These are phyloP conservation scores for Labrus mixtus DNA, from an alignment of 2,113 vertebrate genomes.

Conservation along the genomic window DNA sequence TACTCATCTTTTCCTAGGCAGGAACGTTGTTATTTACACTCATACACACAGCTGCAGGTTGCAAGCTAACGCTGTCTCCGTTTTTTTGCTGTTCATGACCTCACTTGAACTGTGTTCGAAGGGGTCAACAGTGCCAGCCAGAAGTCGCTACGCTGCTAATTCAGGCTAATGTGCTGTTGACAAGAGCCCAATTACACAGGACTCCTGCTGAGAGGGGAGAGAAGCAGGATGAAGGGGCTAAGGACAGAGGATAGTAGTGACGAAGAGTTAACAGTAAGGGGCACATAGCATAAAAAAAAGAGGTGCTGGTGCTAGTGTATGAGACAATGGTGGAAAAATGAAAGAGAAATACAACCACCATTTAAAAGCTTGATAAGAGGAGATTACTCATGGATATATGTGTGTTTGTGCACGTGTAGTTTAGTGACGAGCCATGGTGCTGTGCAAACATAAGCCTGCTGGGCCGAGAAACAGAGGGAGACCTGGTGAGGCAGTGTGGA, in stretches of 20 bases:
- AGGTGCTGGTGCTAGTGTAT: neutral
- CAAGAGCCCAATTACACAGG: slow-evolving; percentile 82
- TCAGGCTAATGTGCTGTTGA: slow-evolving; percentile 83
- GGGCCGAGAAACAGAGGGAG: slow-evolving; percentile 65
- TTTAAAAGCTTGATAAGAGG: slow-evolving; percentile 16
- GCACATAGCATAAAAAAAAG: neutral
- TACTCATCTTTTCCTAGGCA: no score
- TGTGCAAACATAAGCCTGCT: slow-evolving; percentile 67
- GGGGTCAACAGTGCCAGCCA: slow-evolving; percentile 65
- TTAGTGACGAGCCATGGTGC: slow-evolving; percentile 37
- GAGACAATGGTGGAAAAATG: neutral
- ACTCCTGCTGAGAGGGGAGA: slow-evolving; percentile 70
- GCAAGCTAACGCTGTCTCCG: slow-evolving; percentile 23
- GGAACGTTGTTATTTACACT: no score
- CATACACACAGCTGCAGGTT: slow-evolving; percentile 12
- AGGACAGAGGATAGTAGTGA: slow-evolving; percentile 12
- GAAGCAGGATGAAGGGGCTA: slow-evolving; percentile 31
- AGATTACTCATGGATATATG: slow-evolving; percentile 1
- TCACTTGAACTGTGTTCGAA: slow-evolving; percentile 52
- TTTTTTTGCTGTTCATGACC: slow-evolving; percentile 50
- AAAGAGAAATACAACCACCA: slow-evolving; percentile 30
- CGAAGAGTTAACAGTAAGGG: neutral
- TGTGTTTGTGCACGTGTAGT: slow-evolving; percentile 35
- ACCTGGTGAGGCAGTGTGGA: slow-evolving; percentile 71
- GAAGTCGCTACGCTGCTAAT: slow-evolving; percentile 76